Evolutionary conservation across 2,113 vertebrate species (phyloP), one percentile per base, ranked within the genome.

Genomic region (Elachura formosa): DNA sequence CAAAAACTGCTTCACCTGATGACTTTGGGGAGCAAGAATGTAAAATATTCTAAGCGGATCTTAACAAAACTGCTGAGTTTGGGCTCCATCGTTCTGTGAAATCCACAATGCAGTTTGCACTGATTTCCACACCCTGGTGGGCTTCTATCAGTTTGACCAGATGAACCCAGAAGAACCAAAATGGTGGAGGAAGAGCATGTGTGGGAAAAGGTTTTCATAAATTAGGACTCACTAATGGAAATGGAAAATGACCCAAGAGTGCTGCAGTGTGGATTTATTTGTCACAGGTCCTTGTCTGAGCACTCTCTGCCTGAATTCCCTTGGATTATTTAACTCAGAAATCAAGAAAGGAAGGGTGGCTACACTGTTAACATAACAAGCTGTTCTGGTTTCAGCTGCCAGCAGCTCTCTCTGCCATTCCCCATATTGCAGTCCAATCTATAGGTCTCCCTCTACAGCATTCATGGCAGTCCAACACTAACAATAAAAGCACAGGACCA

Each of bases 201-300:
- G 31, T 4, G 14, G 83, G 15, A 19, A 33, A 84, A 45, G 9
- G 17, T 14, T 89, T 84, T 51, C 28, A 49, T 33, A 59, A 67
- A 48, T 64, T 20, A n/a, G 55, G 17, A 41, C 34, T 73, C 58
- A 45, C 26, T 20, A 2, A 3, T 2, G n/a, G 31, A 67, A 77
- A n/a, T n/a, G 59, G 45, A 18, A 68, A 84, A 45, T 13, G 5
- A 67, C 52, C 33, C 0, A 0, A 12, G 3, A 63, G 36, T 0
- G 0, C 72, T 52, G 71, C 1, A 46, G 21, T 7, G 4, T 7
- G 46, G 45, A 31, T 40, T 36, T 14, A 12, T 61, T 33, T 48
- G 31, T 25, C 25, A 8, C 15, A 12, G 54, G 17, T 72, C 40
- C 41, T 13, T 13, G 11, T n/a, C n/a, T 68, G 40, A 76, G 41